Base-by-base conservation (phyloP, 64 coral and sea anemone species). In the Orbicella faveolata region DNA sequence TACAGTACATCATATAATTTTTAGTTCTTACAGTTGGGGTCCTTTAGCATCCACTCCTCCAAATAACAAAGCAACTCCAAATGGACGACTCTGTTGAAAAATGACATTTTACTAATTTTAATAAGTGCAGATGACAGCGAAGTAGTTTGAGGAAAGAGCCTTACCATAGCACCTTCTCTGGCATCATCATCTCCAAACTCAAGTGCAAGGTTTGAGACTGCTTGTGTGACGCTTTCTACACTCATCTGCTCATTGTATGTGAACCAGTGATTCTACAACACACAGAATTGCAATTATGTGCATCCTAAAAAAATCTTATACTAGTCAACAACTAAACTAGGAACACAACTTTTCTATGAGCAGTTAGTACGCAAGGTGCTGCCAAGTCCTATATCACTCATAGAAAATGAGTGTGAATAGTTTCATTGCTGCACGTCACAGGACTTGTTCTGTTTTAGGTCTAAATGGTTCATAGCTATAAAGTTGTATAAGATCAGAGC, bases 151-250 rank as follows among this genome's bases (percentile, higher is more conserved):
- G 61, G 19, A 52, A 34, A 21, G 44, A 17, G 63, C 12, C 81
- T 34, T 88, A 99, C 97, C 97, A 99, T 99, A 53, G 97, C 97
- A 2, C 97, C 97, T 88, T 95, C 88, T 87, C 97, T 93, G 4
- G 97, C 94, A 73, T 99, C 94, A 63, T 99, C 97, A 87, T 99
- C 97, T 64, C 97, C 97, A 99, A 99, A 99, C 85, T 99, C 97
- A 70, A 99, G 83, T 14, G 97, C 97, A 65, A 99, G 79, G 75
- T 99, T 99, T 14, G 97, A 99, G 53, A 99, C 97, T 26, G 97
- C 97, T 73, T 99, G 97, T 75, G 97, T 99, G 37, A 99, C 93
- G 82, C 97, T 99, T 61, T 99, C 97, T 35, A 99, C 76, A 17
- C 83, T 93, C 90, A 99, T 99, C 34, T 90, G 88, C 48, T 99